A percentile compares a stretch with the other conserved stretches of the same genome.
These are phyloP conservation scores for Sceloporus undulatus DNA, from an alignment of 2,113 vertebrate species.

Conservation along the genomic window DNA sequence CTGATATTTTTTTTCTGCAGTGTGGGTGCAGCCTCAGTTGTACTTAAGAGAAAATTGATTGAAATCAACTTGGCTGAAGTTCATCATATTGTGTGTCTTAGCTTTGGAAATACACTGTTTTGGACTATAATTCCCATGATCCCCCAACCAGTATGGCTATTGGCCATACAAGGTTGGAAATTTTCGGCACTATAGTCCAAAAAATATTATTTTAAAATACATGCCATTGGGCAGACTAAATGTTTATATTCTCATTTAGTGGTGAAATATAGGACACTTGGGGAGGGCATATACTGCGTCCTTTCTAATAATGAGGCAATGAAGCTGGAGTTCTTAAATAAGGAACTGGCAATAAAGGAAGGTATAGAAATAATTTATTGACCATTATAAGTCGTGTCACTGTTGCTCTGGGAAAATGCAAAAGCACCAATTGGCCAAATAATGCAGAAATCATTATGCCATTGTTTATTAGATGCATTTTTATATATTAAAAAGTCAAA, in stretches of 20 bases:
- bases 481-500: neutral
- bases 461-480: neutral
- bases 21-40: neutral
- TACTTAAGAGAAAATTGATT: too few relatives aligned
- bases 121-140: too few relatives aligned
- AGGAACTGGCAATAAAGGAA: neutral
- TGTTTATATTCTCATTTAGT: neutral
- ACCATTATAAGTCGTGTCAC: neutral
- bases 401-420: neutral
- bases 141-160: too few relatives aligned
- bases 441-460: neutral
- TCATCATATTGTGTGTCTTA: too few relatives aligned
- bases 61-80: too few relatives aligned
- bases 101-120: too few relatives aligned
- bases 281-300: neutral
- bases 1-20: too few relatives aligned
- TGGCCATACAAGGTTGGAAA: too few relatives aligned
- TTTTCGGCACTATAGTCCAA: too few relatives aligned
- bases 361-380: neutral
- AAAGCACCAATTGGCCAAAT: neutral
- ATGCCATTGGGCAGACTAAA: too few relatives aligned
- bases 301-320: neutral
- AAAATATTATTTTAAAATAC: too few relatives aligned
- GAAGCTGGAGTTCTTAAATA: neutral
- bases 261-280: neutral